Conservation (phyloP, 2,113 vertebrate species). For the Oreotragus oreotragus region DNA sequence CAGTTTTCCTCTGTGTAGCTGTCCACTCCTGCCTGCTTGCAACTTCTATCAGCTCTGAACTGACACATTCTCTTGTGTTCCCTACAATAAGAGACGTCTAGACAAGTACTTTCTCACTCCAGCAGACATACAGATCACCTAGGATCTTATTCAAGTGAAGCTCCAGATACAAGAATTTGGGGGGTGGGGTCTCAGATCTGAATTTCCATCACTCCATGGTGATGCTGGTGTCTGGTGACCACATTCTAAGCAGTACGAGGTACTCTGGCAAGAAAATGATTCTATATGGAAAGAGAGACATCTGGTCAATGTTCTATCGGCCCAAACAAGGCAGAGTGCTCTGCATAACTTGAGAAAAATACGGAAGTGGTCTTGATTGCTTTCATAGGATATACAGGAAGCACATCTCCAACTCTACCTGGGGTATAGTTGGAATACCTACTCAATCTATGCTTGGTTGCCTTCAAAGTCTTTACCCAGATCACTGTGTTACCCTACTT, state of each 20-base stretch:
- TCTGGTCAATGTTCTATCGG: fast-evolving
- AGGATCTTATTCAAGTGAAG: neutral
- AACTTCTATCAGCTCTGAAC: neutral
- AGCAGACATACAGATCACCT: fast-evolving
- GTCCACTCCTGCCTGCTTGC: too few relatives aligned
- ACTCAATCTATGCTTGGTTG: neutral
- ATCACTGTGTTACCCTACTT: neutral
- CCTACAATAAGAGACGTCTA: neutral
- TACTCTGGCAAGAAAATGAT: neutral
- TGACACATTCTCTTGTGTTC: neutral
- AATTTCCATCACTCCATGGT: neutral
- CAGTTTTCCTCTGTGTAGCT: too few relatives aligned
- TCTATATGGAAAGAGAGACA: neutral
- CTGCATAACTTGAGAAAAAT: neutral
- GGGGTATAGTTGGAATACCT: too few relatives aligned
- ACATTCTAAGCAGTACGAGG: fast-evolving
- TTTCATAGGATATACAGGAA: neutral
- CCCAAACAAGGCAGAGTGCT: neutral
- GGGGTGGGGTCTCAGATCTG: neutral
- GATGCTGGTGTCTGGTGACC: neutral
- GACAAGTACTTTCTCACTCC: neutral
- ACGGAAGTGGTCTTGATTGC: neutral
- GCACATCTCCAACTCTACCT: fast-evolving
- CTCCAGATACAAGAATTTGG: too few relatives aligned
- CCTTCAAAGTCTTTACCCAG: neutral